Percentiles rank a stretch among this genome's conserved stretches.
Conservation (phyloP, 2,888 invertebrate genomes). For the Ophioninae sp. region DNA sequence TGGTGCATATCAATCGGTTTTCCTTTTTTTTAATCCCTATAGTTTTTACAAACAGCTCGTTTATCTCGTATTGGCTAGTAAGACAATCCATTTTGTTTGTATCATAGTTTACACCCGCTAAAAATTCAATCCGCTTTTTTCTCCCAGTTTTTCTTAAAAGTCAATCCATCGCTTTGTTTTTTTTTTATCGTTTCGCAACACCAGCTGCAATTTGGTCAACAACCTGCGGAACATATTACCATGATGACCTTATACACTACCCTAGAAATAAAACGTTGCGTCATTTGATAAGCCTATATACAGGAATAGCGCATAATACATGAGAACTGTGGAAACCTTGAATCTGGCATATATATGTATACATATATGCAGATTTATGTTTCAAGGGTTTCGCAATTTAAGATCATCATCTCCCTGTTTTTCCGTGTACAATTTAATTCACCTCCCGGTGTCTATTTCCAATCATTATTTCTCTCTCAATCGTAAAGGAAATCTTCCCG, state of each 20-base stretch:
- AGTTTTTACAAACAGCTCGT: conserved; percentile 35
- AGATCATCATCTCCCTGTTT: conserved; percentile 47
- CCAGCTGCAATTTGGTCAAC: conserved; percentile 45
- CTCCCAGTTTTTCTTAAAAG: not conserved
- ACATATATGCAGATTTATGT: not conserved
- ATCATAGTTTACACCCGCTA: conserved; percentile 16
- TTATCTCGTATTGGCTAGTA: conserved; percentile 21
- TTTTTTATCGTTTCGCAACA: conserved; percentile 26
- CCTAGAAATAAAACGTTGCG: conserved; percentile 56
- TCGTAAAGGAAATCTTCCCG: not conserved
- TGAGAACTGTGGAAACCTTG: conserved; percentile 45
- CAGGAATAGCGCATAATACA: conserved; percentile 58
- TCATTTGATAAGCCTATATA: conserved; percentile 48
- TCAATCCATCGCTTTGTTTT: conserved; percentile 12
- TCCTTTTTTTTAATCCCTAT: not conserved
- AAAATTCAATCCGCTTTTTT: conserved; percentile 10
- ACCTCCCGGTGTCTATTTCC: conserved; percentile 43
- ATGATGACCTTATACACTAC: conserved; percentile 58
- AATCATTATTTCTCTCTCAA: not conserved
- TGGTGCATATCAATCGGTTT: conserved; percentile 48
- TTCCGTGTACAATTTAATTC: conserved; percentile 50
- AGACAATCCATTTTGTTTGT: not conserved
- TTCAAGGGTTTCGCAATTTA: conserved; percentile 41
- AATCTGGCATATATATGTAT: not conserved
- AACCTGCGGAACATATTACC: conserved; percentile 60